A percentile compares a stretch with the other conserved stretches of the same genome.
Evolutionary conservation across 2,113 vertebrate genomes (phyloP).

Genomic region (Cyanoderma ruficeps): DNA sequence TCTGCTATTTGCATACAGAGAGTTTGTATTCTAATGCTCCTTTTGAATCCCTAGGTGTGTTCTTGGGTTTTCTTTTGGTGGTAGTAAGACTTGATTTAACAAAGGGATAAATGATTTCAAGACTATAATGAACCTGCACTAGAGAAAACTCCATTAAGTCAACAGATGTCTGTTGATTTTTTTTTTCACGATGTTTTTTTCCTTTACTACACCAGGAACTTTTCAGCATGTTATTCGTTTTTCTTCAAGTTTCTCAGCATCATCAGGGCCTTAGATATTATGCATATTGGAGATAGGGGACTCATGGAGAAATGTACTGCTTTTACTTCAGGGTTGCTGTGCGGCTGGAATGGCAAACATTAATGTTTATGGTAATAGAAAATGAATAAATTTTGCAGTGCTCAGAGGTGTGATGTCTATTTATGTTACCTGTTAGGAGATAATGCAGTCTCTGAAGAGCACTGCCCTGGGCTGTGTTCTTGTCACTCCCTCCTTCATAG

Average conservation of each 20-base stretch:
- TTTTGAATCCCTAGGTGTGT: background rate
- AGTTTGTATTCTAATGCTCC: background rate
- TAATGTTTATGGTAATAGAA: background rate
- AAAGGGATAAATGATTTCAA: background rate
- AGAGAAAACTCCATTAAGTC: background rate
- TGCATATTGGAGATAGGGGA: background rate
- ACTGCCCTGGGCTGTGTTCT: background rate
- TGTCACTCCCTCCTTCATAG: background rate
- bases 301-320: background rate
- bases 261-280: background rate
- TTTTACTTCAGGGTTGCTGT: background rate
- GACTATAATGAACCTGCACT: background rate
- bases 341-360: background rate
- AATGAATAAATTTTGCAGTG: background rate
- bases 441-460: background rate
- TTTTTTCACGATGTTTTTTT: background rate
- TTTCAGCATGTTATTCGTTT: background rate
- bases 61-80: background rate
- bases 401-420: background rate
- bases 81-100: background rate
- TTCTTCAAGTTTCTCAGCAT: background rate
- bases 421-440: conserved; percentile 15
- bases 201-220: background rate
- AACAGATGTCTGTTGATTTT: background rate
- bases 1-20: background rate